Evolutionary conservation across 2,797 vertebrate genomes (phyloP), one percentile per base, ranked within the genome.

Genomic region (Emydoidea blandingii): DNA sequence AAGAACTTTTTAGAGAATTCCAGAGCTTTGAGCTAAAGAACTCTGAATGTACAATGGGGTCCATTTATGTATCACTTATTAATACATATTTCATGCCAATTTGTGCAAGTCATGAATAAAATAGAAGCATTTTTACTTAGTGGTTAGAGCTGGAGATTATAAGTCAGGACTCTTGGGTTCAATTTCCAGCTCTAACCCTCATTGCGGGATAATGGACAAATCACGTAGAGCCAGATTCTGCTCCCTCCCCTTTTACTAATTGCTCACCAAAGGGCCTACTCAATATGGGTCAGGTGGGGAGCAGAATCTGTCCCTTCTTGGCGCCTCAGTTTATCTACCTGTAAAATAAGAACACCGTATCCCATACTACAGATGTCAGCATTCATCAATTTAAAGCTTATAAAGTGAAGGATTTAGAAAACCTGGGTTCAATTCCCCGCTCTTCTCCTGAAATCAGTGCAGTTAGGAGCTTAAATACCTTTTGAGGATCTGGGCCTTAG

Each of bases 1-100:
- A 81, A 87, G 14, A 82, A 76, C 82, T 85, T 83, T 89, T 85
- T 62, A 59, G 92, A 83, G 88, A 84, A 86, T 57, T 76, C 18
- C 31, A 80, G 53, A 90, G 44, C 54, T 85, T 34, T 68, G 83
- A 91, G 53, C 18, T 50, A 90, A 85, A 54, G 49, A 83, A 27
- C 2, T 3, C 12, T 0, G 18, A 47, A 7, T 29, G 18, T 2
- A 1, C 19, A 87, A 37, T 83, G 50, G 47, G 2, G 79, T 83
- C 4, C 57, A 52, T 16, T 90, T 49, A 19, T 85, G 79, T 78
- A 25, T 23, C 78, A 37, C 31, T 5, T 85, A 41, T 19, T 37
- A 86, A 82, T 81, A 87, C 6, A 4, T n/a, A 3, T 8, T 95
- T 93, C 87, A 56, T 88, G 9, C 29, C 6, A 79, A 9, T 81